Percentiles rank a stretch among this genome's conserved stretches.
Evolutionary conservation across 2,888 invertebrate genomes (phyloP).

Genomic region (Chaitophorus viminalis): DNA sequence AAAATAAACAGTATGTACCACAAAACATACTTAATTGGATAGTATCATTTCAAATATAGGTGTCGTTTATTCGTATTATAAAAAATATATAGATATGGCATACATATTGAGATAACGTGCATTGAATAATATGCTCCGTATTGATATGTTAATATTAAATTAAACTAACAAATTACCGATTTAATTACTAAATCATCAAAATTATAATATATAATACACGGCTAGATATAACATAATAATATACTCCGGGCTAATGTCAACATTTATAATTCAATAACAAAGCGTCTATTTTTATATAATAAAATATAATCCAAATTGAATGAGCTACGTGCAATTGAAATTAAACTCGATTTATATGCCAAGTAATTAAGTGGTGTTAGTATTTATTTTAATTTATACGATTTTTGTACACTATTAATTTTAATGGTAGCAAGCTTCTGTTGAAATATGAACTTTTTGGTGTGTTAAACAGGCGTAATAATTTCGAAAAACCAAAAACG

Average conservation of each 20-base stretch:
- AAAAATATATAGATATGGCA: too few relatives aligned
- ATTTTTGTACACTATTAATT: slow-evolving; percentile 31
- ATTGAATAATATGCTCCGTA: too few relatives aligned
- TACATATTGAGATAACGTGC: too few relatives aligned
- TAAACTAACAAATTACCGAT: too few relatives aligned
- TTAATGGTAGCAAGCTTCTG: neutral
- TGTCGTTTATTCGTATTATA: too few relatives aligned
- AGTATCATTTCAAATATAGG: too few relatives aligned
- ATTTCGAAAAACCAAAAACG: neutral
- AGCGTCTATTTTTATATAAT: neutral
- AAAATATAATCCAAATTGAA: neutral
- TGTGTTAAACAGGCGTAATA: slow-evolving; percentile 39
- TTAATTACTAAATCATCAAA: too few relatives aligned
- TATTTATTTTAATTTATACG: slow-evolving; percentile 34
- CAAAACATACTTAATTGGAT: too few relatives aligned
- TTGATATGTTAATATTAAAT: too few relatives aligned
- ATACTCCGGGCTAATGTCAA: neutral
- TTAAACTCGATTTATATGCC: neutral
- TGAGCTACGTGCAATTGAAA: neutral
- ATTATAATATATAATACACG: too few relatives aligned
- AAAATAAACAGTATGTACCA: too few relatives aligned
- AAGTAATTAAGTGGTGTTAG: slow-evolving; percentile 15
- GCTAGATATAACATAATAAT: too few relatives aligned
- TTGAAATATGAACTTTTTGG: slow-evolving; percentile 21
- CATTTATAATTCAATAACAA: neutral